Evolutionary conservation across 2,797 vertebrate species (phyloP).

Genomic region (Phyllotis vaccarum): DNA sequence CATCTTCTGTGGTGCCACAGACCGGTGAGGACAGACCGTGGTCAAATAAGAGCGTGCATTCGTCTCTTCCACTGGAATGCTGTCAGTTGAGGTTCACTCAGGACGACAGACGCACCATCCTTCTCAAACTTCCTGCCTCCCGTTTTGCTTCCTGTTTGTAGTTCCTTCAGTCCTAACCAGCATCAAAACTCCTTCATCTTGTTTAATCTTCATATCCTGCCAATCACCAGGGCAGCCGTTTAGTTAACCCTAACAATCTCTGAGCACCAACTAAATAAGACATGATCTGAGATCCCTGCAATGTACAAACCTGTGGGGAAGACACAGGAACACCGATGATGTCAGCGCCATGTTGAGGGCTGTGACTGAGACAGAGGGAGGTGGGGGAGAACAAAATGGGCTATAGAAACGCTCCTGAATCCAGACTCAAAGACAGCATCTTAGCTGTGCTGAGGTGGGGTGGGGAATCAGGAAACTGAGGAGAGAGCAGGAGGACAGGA

Average conservation of each 20-base stretch:
- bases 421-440: not conserved
- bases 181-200: not conserved
- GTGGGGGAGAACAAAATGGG: not conserved
- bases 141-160: not conserved
- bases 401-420: not conserved
- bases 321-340: not conserved
- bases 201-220: not conserved
- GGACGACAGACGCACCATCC: not conserved
- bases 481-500: not conserved
- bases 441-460: not conserved
- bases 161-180: not conserved
- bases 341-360: too few relatives aligned
- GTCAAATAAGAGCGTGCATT: not conserved
- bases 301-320: not conserved
- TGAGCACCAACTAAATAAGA: not conserved
- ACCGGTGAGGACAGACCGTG: not conserved
- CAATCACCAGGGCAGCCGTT: not conserved
- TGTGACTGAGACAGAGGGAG: not conserved
- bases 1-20: not conserved
- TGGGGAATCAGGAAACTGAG: not conserved
- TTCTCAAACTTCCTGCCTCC: not conserved
- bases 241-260: not conserved
- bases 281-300: not conserved
- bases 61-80: not conserved
- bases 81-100: not conserved